phyloP scores from a whole-genome alignment of 2,888 invertebrate species.

The Neoaliturus tenellus region DNA sequence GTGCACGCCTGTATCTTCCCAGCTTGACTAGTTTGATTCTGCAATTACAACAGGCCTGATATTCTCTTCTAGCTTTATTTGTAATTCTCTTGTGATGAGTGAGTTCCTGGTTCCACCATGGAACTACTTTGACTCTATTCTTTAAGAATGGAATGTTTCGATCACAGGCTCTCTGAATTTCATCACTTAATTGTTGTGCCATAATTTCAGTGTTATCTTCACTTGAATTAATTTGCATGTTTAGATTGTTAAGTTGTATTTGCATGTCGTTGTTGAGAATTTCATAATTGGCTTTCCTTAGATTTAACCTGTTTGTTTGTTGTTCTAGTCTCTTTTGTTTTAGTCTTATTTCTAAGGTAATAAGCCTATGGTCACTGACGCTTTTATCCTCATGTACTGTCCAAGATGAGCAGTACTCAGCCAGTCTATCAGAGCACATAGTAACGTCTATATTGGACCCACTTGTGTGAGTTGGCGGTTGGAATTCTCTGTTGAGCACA shows the following conservation, averaged over 20 bases:
- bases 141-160: neutral
- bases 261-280: neutral
- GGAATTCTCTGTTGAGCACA: neutral
- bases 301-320: neutral
- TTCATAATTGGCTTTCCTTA: neutral
- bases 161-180: neutral
- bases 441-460: conserved; percentile 45
- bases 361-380: conserved; percentile 26
- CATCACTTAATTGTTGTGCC: neutral
- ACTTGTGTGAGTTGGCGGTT: neutral
- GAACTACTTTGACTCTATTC: neutral
- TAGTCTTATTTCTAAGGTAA: neutral
- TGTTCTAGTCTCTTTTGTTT: neutral
- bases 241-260: neutral
- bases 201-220: neutral
- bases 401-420: neutral
- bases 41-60: conserved; percentile 3
- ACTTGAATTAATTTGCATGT: neutral
- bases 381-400: neutral
- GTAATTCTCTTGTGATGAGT: neutral
- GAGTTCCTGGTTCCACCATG: neutral
- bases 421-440: neutral
- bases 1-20: neutral
- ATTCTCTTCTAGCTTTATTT: neutral
- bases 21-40: neutral